These are phyloP conservation scores for Apis laboriosa DNA, from an alignment of 1,140 invertebrate species.

Conservation along the genomic window DNA sequence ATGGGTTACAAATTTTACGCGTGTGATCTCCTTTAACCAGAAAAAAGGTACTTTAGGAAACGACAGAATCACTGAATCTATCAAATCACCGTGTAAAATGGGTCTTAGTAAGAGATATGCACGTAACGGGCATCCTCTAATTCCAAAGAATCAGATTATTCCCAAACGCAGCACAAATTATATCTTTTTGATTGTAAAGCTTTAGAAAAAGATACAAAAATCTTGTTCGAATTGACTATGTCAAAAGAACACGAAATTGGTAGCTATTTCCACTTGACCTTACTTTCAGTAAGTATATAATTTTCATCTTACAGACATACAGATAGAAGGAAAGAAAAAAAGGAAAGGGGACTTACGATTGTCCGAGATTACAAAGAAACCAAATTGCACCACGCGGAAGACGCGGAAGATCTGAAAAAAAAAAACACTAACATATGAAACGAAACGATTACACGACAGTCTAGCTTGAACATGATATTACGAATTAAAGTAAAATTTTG, in stretches of 20 bases:
- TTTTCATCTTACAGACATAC: slow-evolving; percentile 6
- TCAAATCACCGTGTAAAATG: slow-evolving; percentile 15
- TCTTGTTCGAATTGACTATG: background rate
- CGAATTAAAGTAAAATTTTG: background rate
- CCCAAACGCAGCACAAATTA: slow-evolving; percentile 9
- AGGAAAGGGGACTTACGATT: slow-evolving; percentile 30
- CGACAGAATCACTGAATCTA: too few relatives aligned
- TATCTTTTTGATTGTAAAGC: background rate
- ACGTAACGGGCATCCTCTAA: background rate
- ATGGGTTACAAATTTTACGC: slow-evolving; percentile 25
- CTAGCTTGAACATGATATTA: slow-evolving; percentile 4
- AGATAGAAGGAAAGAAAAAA: background rate
- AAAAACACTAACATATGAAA: background rate
- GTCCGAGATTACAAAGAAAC: background rate
- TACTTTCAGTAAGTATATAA: background rate
- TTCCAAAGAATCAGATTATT: background rate
- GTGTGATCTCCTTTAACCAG: slow-evolving; percentile 5
- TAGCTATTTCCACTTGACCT: too few relatives aligned
- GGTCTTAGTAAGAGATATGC: slow-evolving; percentile 19
- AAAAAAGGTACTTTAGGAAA: background rate
- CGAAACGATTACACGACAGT: background rate
- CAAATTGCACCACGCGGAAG: slow-evolving; percentile 1
- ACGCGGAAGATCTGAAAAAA: background rate
- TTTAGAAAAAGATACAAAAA: background rate
- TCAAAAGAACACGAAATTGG: background rate